Conservation (phyloP, 2,888 invertebrate species). For the Netelia melanura region DNA sequence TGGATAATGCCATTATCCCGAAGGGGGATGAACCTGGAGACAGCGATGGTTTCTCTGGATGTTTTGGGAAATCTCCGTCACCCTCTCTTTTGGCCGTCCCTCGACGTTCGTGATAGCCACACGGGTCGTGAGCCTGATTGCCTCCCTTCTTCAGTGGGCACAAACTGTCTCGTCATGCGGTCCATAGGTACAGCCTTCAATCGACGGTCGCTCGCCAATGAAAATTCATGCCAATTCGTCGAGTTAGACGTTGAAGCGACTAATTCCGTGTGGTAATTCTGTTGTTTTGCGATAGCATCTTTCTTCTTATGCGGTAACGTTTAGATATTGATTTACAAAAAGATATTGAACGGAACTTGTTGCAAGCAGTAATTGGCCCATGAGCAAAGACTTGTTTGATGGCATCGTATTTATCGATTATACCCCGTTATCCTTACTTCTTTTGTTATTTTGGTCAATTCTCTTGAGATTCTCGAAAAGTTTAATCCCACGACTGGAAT, state of each 20-base stretch:
- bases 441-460: constrained; percentile 47
- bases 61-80: constrained; percentile 32
- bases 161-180: constrained; percentile 38
- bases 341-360: constrained; percentile 63
- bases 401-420: not conserved
- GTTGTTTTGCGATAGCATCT: constrained; percentile 1
- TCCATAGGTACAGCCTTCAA: not conserved
- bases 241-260: constrained; percentile 36
- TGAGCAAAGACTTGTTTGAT: not conserved
- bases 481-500: constrained; percentile 35
- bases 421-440: constrained; percentile 1
- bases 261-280: constrained; percentile 8
- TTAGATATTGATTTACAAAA: constrained; percentile 70
- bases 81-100: not conserved
- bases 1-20: constrained; percentile 61
- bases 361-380: not conserved
- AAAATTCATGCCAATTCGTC: not conserved
- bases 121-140: constrained; percentile 74
- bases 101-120: not conserved
- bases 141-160: constrained; percentile 72
- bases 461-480: constrained; percentile 34
- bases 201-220: constrained; percentile 45
- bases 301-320: not conserved
- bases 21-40: constrained; percentile 24
- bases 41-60: constrained; percentile 33